Conservation (phyloP, 2,113 vertebrate species). For the Ceratotherium simum region DNA sequence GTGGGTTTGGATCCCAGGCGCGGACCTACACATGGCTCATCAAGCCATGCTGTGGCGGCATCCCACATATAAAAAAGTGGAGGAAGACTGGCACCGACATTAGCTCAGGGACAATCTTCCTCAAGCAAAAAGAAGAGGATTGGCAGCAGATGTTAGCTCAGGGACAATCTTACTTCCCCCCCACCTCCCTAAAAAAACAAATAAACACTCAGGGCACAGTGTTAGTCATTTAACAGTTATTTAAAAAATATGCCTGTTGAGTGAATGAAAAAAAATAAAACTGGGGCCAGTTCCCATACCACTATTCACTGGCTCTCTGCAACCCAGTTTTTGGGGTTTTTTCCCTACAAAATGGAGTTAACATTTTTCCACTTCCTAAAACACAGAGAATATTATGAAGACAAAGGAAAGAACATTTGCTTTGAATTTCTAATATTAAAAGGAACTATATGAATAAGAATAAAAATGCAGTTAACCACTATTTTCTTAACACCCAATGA, state of each 20-base stretch:
- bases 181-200: too few species aligned
- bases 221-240: neutral
- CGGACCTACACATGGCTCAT: too few species aligned
- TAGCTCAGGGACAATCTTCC: too few species aligned
- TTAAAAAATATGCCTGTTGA: conserved; percentile 24
- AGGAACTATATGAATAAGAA: conserved; percentile 8
- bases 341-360: conserved; percentile 59
- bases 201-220: neutral
- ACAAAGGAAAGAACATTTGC: conserved; percentile 27
- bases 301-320: neutral
- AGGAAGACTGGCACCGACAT: too few species aligned
- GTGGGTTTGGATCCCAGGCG: too few species aligned
- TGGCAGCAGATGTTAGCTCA: too few species aligned
- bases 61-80: too few species aligned
- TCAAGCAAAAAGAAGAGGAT: too few species aligned
- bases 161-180: too few species aligned
- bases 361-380: conserved; percentile 54
- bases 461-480: neutral
- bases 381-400: conserved; percentile 6
- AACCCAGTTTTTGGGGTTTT: conserved; percentile 3
- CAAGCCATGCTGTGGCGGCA: too few species aligned
- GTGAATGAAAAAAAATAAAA: conserved; percentile 15
- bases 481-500: conserved; percentile 36
- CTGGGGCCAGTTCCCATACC: neutral
- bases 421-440: conserved; percentile 52